Evolutionary conservation across 1,140 invertebrate species (phyloP), one percentile per base, ranked within the genome.

Genomic region (Cepaea nemoralis): DNA sequence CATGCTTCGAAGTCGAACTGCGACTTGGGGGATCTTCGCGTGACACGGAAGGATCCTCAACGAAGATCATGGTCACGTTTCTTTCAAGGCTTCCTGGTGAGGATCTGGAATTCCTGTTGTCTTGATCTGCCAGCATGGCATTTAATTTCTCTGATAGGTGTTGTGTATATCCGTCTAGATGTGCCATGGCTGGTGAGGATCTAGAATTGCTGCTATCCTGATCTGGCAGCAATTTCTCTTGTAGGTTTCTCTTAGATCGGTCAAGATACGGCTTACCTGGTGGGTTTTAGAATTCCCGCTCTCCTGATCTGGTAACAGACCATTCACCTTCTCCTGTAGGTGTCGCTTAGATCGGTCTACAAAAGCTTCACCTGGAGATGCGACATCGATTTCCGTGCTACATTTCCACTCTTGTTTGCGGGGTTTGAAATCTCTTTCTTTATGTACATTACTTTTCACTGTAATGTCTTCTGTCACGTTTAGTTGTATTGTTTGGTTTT

Each of bases 1-100:
- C 69, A 70, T 1, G 69, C 69, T 31, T 70, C 69, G 12, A 70
- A 42, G n/a, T 70, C 69, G 40, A 70, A 70, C 35, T 70, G 69
- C 2, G 69, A 70, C 40, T 70, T 70, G 8, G 69, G 69, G 22
- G 69, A 16, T 14, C 40, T 22, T 1, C 40, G 35, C 1, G 24
- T 42, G 24, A 1, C 40, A 31, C n/a, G n/a, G 19, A 14, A n/a
- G 39, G 24, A 8, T 70, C 69, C 19, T 70, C 69, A 70, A 70
- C 69, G 24, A 70, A 70, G 2, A 70, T 40, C 69, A 70, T 70
- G n/a, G 69, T 70, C 22, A 70, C 69, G n/a, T 8, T 70, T 42
- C 69, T 70, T 40, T 70, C 69, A 35, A 70, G 37, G 19, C 40
- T 42, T 40, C 69, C 69, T 5, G 69, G 35, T 19, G 19, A 12